phyloP scores from a whole-genome alignment of 2,797 vertebrate genomes.

The Harpagifer antarcticus region DNA sequence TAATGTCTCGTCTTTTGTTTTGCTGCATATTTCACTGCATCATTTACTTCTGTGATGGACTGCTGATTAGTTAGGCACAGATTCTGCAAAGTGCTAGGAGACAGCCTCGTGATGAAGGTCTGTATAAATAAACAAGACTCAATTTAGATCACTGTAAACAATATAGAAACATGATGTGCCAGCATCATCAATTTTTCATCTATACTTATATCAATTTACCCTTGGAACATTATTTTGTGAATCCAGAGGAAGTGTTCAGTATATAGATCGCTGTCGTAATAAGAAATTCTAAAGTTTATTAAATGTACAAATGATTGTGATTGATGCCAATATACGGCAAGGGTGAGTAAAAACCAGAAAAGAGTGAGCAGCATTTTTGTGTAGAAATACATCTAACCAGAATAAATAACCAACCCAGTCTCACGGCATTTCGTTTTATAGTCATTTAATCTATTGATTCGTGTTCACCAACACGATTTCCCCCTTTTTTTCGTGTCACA shows the following conservation, averaged over 20 bases:
- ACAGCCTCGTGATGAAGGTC: constrained; percentile 40
- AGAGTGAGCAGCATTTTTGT: not conserved
- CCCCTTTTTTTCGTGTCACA: too few species aligned
- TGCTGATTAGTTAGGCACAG: constrained; percentile 33
- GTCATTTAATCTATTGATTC: too few species aligned
- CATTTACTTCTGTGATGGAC: constrained; percentile 40
- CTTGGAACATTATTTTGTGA: constrained; percentile 10
- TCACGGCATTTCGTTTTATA: too few species aligned
- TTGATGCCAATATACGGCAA: constrained; percentile 1
- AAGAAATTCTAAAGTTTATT: constrained; percentile 11
- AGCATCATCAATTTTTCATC: constrained; percentile 18
- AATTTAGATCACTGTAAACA: constrained; percentile 35
- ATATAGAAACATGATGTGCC: not conserved
- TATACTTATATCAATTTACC: constrained; percentile 24
- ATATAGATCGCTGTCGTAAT: not conserved
- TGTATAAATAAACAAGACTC: constrained; percentile 49
- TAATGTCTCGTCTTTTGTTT: constrained; percentile 16
- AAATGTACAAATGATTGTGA: constrained; percentile 26
- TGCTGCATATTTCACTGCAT: constrained; percentile 26
- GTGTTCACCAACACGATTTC: too few species aligned
- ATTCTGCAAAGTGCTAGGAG: constrained; percentile 47
- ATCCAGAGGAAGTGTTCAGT: constrained; percentile 13
- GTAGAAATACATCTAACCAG: constrained; percentile 3
- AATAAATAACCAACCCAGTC: too few species aligned
- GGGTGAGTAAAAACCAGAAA: constrained; percentile 9